Evolutionary conservation across 2,113 vertebrate species (phyloP).

Genomic region (Spheniscus mendiculus): DNA sequence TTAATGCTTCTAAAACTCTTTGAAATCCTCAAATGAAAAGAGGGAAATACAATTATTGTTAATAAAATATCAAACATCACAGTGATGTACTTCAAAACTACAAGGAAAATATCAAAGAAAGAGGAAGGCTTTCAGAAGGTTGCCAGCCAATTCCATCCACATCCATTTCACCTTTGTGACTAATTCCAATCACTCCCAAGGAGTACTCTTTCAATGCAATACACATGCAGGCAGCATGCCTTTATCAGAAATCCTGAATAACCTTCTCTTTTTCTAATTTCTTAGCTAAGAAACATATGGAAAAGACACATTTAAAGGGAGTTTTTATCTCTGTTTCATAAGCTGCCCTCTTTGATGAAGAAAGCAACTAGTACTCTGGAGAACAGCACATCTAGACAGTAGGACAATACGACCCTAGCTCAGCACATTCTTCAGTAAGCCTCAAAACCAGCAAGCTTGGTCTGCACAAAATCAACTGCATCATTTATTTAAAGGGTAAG

Average conservation of each 20-base stretch:
- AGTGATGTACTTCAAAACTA: slow-evolving; percentile 22
- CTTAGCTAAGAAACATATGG: neutral
- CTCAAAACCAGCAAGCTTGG: neutral
- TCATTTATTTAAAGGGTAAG: slow-evolving; percentile 31
- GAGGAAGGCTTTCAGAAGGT: neutral
- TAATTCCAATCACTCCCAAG: neutral
- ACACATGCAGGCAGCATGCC: neutral
- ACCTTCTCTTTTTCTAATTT: neutral
- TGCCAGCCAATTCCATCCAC: neutral
- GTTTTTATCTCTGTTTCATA: neutral
- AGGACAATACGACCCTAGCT: neutral
- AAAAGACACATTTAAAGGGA: neutral
- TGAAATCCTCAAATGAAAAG: slow-evolving; percentile 10
- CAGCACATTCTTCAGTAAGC: neutral
- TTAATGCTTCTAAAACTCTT: slow-evolving; percentile 1
- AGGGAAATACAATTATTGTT: slow-evolving; percentile 17
- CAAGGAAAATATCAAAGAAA: slow-evolving; percentile 23
- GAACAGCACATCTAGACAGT: neutral
- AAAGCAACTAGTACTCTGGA: neutral
- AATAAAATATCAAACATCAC: slow-evolving; percentile 26
- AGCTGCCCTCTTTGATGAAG: neutral
- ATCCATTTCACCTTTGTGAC: neutral
- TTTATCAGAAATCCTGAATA: neutral
- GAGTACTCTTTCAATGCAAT: neutral
- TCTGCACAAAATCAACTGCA: slow-evolving; percentile 1